Evolutionary conservation across 2,113 vertebrate genomes (phyloP).

Genomic region (Halichoeres trimaculatus): DNA sequence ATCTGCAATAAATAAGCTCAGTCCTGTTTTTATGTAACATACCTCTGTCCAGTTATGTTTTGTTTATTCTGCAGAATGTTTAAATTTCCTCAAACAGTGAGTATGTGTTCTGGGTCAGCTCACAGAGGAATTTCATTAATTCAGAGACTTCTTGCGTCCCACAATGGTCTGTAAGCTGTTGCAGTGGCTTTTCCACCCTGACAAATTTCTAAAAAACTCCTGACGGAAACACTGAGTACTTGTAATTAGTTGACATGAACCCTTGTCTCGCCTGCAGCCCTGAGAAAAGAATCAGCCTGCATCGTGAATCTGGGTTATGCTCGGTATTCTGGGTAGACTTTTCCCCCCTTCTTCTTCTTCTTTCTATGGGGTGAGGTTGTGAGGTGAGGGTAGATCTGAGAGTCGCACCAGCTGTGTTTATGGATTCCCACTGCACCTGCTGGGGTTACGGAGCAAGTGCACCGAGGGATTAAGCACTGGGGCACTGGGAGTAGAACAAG

Average conservation of each 20-base stretch:
- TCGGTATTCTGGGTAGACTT: conserved; percentile 52
- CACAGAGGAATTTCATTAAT: neutral
- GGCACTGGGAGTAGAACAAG: conserved; percentile 70
- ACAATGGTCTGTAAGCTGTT: conserved; percentile 20
- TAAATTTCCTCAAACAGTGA: neutral
- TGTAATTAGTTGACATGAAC: conserved; percentile 51
- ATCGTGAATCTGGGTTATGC: conserved; percentile 56
- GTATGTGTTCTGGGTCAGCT: neutral
- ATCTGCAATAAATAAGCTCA: neutral
- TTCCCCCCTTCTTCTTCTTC: conserved; percentile 11
- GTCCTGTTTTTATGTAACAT: neutral
- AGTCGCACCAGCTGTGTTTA: conserved; percentile 84
- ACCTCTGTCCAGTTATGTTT: neutral
- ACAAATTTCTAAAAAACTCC: conserved; percentile 31
- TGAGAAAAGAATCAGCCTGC: conserved; percentile 35
- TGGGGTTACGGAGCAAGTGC: conserved; percentile 79
- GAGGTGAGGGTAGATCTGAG: conserved; percentile 66
- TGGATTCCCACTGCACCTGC: conserved; percentile 80
- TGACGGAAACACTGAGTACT: conserved; percentile 43
- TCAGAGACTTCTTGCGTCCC: conserved; percentile 1
- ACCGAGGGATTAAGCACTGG: conserved; percentile 75
- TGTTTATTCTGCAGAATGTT: neutral
- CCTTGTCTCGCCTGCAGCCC: conserved; percentile 22
- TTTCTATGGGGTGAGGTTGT: conserved; percentile 32
- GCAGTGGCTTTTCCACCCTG: conserved; percentile 24